Base-by-base conservation (phyloP, 2,888 invertebrate genomes). In the Beris morrisii region DNA sequence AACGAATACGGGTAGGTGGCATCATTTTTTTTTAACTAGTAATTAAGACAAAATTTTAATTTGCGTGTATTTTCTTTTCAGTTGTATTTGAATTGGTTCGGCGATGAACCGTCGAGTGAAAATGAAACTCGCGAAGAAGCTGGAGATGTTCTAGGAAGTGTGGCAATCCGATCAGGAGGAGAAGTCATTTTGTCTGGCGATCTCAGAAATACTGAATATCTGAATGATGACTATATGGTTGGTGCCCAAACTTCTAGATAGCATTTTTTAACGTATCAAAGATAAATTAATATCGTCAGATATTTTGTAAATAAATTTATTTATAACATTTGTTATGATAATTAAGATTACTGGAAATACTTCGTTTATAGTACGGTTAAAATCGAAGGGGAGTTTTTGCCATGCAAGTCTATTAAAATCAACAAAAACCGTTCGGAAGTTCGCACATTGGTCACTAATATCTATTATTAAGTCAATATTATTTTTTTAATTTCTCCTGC, bases 21-120 rank as follows among this genome's bases (percentile, higher is more conserved):
- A 48, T 15, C 4, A 12, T 9, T 48, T 22, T 15, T 22, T 15
- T 15, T 22, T 48, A 7, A 43, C 3, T 57, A 22, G 2, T 22
- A 22, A 22, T 22, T 22, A 22, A 32, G 28, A n/a, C 43, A 15
- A 44, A n/a, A 57, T 57, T 64, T 61, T 43, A 13, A 30, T 22
- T 9, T 22, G 22, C 22, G 22, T 22, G 22, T 64, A 22, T 58
- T 45, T 44, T 57, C 52, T 54, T 73, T 75, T 53, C 70, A 84
- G 84, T 72, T 84, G 4, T 82, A 81, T 72, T 76, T 83, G 28
- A 73, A 83, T 53, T 84, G 83, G 83, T 80, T 81, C 69, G 83
- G 82, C 28, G 76, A 78, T 58, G 78, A 77, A 64, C 76, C 80
- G 22, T 74, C 76, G 11, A 76, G 75, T 65, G 77, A 79, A 69